Evolutionary conservation across 2,113 vertebrate species (phyloP).

Genomic region (Zapus hudsonius): DNA sequence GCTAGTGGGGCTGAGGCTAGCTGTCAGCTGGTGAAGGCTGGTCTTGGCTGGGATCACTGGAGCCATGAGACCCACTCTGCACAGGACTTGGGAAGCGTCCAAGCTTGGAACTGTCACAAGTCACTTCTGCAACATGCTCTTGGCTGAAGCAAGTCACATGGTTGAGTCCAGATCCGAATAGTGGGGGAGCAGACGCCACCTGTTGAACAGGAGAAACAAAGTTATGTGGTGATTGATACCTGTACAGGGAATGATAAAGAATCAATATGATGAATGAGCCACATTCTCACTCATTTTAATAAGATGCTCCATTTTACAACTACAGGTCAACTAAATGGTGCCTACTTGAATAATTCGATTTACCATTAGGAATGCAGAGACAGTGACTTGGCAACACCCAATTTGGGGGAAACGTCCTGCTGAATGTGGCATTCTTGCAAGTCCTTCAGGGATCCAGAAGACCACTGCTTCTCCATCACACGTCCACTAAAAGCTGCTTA

Average conservation of each 20-base stretch:
- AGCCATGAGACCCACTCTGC: background rate
- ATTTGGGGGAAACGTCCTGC: background rate
- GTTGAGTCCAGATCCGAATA: background rate
- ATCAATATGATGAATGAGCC: background rate
- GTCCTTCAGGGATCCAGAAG: background rate
- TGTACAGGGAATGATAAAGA: background rate
- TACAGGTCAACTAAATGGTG: background rate
- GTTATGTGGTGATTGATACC: background rate
- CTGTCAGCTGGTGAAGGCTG: background rate
- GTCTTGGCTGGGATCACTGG: background rate
- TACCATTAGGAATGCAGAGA: background rate
- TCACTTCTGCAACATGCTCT: background rate
- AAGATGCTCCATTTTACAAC: background rate
- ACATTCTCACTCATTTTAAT: background rate
- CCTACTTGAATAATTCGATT: background rate
- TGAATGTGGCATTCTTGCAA: background rate
- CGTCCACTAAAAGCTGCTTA: background rate
- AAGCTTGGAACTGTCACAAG: background rate
- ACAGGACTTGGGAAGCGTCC: background rate
- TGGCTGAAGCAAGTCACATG: background rate
- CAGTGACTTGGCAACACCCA: background rate
- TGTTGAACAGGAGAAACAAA: background rate
- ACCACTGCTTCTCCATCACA: background rate
- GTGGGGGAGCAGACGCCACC: background rate
- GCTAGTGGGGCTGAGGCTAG: background rate